These are phyloP conservation scores for Exephanes ischioxanthus DNA, from an alignment of 2,888 invertebrate species.

Conservation along the genomic window DNA sequence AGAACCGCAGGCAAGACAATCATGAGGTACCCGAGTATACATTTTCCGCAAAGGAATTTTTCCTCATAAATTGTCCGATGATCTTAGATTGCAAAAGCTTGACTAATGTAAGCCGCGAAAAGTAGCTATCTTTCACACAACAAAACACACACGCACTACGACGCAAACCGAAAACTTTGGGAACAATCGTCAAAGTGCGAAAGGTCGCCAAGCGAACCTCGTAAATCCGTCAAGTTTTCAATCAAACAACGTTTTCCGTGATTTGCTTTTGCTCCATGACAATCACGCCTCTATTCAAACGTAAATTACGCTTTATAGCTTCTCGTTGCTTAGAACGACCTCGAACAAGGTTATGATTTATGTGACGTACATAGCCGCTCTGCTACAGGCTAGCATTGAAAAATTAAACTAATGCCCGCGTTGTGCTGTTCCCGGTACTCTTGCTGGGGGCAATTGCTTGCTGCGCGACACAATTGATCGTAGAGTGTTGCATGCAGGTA, in stretches of 20 bases:
- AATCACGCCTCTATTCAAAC: conserved; percentile 53
- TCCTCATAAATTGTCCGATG: neutral
- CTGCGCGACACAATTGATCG: conserved; percentile 45
- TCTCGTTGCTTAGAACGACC: conserved; percentile 21
- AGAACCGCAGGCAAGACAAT: neutral
- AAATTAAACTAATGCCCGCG: conserved; percentile 56
- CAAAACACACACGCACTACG: neutral
- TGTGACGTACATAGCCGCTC: conserved; percentile 18
- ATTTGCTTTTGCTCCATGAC: neutral
- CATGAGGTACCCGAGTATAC: neutral
- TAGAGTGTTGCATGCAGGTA: conserved; percentile 18
- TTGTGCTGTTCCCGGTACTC: conserved; percentile 12
- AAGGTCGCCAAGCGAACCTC: neutral
- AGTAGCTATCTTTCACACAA: neutral
- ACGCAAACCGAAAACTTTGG: neutral
- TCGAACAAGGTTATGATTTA: conserved; percentile 26
- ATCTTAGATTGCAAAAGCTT: neutral
- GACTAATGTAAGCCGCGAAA: neutral
- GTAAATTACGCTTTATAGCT: conserved; percentile 29
- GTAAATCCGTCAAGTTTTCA: neutral
- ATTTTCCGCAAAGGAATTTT: neutral
- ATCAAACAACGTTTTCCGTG: neutral
- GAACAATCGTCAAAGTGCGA: neutral
- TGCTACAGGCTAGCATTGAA: conserved; percentile 48
- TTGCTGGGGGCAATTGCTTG: conserved; percentile 41